Conservation (phyloP, 2,113 vertebrate genomes). For the Dicrurus megarhynchus region DNA sequence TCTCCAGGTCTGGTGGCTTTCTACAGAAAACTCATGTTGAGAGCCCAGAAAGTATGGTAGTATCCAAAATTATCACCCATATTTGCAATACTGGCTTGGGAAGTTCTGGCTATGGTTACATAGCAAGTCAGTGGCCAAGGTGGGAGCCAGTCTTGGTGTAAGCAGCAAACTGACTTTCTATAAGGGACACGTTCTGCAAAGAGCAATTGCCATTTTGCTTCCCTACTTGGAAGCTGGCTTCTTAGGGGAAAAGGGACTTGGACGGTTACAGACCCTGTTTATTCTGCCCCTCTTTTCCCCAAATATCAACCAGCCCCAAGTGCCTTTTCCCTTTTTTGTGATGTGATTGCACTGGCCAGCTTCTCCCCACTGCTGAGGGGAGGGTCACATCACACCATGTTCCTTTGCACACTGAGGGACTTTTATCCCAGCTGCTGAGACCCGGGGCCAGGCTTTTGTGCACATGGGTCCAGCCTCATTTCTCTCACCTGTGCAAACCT, state of each 20-base stretch:
- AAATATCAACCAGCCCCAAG: background rate
- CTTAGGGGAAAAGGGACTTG: background rate
- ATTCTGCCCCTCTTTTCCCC: background rate
- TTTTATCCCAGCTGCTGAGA: background rate
- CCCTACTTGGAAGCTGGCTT: background rate
- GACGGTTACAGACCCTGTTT: background rate
- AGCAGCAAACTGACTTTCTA: background rate
- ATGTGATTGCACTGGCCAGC: background rate
- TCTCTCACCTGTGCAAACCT: background rate
- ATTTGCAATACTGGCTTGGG: background rate
- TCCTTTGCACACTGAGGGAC: background rate
- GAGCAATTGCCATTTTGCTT: background rate
- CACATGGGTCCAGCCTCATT: rapidly evolving
- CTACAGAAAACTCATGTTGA: background rate
- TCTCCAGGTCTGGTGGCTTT: background rate
- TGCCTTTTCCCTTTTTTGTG: background rate
- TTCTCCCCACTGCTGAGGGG: background rate
- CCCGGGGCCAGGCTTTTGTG: background rate
- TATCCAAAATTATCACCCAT: background rate
- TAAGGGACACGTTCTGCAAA: background rate
- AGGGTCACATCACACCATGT: background rate
- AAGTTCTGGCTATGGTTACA: background rate
- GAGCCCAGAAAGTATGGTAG: background rate
- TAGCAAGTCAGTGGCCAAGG: background rate
- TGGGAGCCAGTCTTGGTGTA: background rate